Evolutionary conservation across 1,140 invertebrate genomes (phyloP), one percentile per base, ranked within the genome.

Genomic region (Drosophila virilis): DNA sequence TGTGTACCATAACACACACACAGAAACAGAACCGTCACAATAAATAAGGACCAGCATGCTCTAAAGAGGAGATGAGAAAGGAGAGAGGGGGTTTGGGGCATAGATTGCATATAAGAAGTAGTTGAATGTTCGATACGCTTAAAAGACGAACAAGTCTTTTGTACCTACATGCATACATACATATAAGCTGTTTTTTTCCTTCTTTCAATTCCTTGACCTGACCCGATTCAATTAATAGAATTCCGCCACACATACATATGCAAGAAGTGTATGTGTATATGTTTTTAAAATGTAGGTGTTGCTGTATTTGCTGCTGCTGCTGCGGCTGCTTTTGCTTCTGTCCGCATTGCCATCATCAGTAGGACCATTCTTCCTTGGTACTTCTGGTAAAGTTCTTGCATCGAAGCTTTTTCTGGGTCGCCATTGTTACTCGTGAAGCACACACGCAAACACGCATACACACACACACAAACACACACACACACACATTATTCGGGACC

Each of bases 311-410:
- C 9, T 12, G 45, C 50, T 12, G 32, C 17, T 48, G 13, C 22
- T 46, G 32, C n/a, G 48, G 42, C 51, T 12, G 57, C 33, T 48
- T 70, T 57, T 13, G 40, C 57, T 61, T 32, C 38, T 69, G 54
- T 46, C 55, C 62, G 52, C 72, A 76, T 62, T 50, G 58, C 74
- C 79, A 82, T 69, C 79, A 70, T 69, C 72, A 38, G 9, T 61
- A 59, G 73, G 60, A 83, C 80, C 80, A 61, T 66, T 76, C 72
- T 74, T 70, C 59, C 54, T 83, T 79, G 80, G 80, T 83, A 83
- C 80, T 83, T 83, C 80, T 83, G 72, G 66, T 74, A 70, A 77
- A 78, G 70, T 71, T 78, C 70, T 82, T 83, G 42, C 42, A 77
- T 15, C 42, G 17, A 82, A 83, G 80, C 80, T 82, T 82, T 82